Evolutionary conservation across 2,888 invertebrate species (phyloP), one percentile per base, ranked within the genome.

Genomic region (Heliconius aoede): DNA sequence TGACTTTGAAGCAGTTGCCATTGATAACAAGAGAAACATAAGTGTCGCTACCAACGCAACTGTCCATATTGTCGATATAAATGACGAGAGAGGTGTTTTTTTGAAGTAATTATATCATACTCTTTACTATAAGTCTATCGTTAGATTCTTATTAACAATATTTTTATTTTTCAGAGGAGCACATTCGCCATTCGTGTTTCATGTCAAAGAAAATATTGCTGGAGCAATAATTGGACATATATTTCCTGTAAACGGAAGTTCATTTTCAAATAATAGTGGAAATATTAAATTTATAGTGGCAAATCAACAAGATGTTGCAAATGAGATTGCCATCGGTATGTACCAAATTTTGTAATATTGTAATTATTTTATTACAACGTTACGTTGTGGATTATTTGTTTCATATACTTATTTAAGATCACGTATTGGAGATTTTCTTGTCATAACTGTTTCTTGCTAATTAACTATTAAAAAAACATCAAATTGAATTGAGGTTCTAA

Each of bases 1-100:
- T 85, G 96, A 97, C 80, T 97, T 98, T 84, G 97, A 98, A 91
- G 97, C 97, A 0, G 96, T 97, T 11, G 98, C 97, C 0, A 96
- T 96, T 1, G 95, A 96, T 89, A 95, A 91, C 79, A 91, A 90
- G 51, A 82, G 85, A 1, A 96, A 97, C 68, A 85, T 96, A 30
- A 96, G 96, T 21, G 94, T 98, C 32, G 95, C 97, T 9, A 98
- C 98, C 1, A 98, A 98, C 84, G 96, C 98, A 0, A 97, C 97
- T 13, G 96, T 98, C 72, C 97, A 97, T 83, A 96, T 98, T 15
- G 97, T 98, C 0, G 96, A 96, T 88, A 96, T 97, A 0, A 96
- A 96, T 79, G 96, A 97, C 84, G 96, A 96, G 79, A 95, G 95
- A 88, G 96, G 95, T 78, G 94, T 96, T 78, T 92, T 96, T 77